Conservation (phyloP, 2,113 vertebrate species). For the Tragelaphus strepsiceros region DNA sequence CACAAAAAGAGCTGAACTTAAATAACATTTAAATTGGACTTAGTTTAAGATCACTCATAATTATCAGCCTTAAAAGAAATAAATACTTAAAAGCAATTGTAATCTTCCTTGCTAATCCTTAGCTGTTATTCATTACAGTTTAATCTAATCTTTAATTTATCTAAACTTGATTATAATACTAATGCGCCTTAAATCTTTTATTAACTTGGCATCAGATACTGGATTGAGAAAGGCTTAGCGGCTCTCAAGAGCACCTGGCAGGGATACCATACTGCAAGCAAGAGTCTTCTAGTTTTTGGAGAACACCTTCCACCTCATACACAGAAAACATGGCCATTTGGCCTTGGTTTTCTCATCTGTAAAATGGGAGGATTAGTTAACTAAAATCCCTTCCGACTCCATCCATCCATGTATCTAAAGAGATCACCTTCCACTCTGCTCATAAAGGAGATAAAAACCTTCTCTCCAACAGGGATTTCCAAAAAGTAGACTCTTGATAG, state of each 20-base stretch:
- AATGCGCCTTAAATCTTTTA: background rate
- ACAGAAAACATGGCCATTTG: background rate
- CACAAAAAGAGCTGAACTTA: background rate
- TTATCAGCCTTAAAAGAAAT: background rate
- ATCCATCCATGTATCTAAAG: background rate
- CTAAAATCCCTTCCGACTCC: background rate
- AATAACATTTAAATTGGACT: background rate
- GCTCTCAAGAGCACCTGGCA: background rate
- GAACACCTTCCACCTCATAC: background rate
- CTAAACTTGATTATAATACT: conserved; percentile 2
- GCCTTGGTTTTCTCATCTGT: background rate
- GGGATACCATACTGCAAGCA: background rate
- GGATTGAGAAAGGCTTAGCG: background rate
- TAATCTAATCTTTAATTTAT: conserved; percentile 11
- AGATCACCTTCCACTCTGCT: background rate
- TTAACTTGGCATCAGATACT: background rate
- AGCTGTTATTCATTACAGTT: background rate
- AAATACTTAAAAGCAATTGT: background rate
- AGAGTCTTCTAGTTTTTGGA: background rate
- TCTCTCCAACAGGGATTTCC: background rate
- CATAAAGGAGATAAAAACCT: background rate
- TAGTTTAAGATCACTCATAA: background rate
- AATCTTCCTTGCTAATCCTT: background rate
- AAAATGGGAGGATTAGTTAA: background rate
- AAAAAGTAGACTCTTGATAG: background rate